phyloP scores from a whole-genome alignment of 1,140 invertebrate species.

The Melanaphis sacchari region DNA sequence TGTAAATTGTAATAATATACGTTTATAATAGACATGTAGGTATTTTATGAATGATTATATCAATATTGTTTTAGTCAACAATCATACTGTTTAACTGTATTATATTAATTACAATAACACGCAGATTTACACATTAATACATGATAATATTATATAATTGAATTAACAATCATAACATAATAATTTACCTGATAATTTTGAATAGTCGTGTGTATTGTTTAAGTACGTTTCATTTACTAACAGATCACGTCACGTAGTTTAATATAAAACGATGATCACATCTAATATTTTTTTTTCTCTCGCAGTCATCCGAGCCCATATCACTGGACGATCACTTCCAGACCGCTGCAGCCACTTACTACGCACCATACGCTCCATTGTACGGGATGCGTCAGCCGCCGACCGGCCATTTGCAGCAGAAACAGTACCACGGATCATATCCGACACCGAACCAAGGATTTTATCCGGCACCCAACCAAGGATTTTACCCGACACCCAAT shows the following conservation, averaged over 20 bases:
- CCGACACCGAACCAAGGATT: background rate
- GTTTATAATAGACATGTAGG: too few species aligned
- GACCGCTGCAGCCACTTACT: background rate
- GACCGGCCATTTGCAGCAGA: background rate
- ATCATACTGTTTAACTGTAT: background rate
- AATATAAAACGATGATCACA: background rate
- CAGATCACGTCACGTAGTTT: too few species aligned
- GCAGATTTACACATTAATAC: background rate
- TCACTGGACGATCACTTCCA: constrained; percentile 27
- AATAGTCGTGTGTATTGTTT: background rate
- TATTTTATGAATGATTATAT: background rate
- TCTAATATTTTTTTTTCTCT: background rate
- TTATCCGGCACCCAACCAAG: too few species aligned
- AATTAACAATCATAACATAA: background rate
- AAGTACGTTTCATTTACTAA: too few species aligned
- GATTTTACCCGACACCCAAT: too few species aligned
- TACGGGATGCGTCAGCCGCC: background rate
- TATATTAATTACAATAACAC: background rate
- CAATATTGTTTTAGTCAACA: background rate
- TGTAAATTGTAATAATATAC: background rate
- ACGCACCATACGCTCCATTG: background rate
- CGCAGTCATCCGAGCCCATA: background rate
- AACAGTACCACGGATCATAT: background rate
- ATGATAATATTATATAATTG: background rate
- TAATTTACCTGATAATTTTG: background rate